These are phyloP conservation scores for Setophaga coronata DNA, from an alignment of 2,113 vertebrate genomes.

Conservation along the genomic window DNA sequence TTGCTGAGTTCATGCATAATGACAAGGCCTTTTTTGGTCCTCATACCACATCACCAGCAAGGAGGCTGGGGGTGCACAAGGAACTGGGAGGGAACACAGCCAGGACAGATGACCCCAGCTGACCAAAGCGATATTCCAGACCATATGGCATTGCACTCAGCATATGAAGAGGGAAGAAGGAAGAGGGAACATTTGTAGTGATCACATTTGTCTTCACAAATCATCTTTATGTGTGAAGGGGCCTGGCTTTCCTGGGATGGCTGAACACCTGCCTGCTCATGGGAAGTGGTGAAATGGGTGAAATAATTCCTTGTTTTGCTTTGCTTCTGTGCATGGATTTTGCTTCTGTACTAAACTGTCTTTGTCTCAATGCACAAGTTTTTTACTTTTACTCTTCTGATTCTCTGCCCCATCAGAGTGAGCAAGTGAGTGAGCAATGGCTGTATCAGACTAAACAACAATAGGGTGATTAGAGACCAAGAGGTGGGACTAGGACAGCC, in stretches of 20 bases:
- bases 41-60: fast-evolving
- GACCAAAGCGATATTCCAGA: neutral
- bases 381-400: neutral
- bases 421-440: neutral
- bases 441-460: neutral
- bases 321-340: neutral
- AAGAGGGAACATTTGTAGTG: neutral
- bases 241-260: neutral
- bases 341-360: neutral
- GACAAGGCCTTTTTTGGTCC: neutral
- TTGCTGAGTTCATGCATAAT: neutral
- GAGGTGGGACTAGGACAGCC: neutral
- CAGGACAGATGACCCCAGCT: neutral
- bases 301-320: neutral
- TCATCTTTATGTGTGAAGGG: neutral
- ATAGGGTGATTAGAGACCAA: neutral
- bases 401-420: neutral
- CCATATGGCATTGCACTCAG: neutral
- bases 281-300: neutral
- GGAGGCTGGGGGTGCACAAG: neutral
- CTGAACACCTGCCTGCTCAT: neutral
- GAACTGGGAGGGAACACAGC: neutral
- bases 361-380: neutral
- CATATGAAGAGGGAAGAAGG: neutral
- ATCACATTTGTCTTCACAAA: neutral